Percentiles rank a stretch among this genome's conserved stretches.
These are phyloP conservation scores for Zaprionus ornatus DNA, from an alignment of 1,140 invertebrate genomes.

Conservation along the genomic window DNA sequence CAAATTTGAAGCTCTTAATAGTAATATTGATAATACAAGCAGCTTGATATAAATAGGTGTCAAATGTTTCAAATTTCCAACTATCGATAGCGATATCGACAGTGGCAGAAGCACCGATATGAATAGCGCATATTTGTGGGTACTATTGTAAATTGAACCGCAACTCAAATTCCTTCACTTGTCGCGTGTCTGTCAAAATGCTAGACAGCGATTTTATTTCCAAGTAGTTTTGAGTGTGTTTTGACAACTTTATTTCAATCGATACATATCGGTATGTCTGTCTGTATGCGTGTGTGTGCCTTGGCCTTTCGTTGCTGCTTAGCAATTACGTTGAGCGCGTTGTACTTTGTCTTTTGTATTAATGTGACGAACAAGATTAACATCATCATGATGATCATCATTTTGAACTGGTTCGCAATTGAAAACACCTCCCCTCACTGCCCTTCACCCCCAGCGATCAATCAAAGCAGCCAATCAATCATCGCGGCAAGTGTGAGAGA, in stretches of 20 bases:
- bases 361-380: slow-evolving; percentile 36
- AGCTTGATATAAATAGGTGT: neutral
- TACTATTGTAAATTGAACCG: slow-evolving; percentile 6
- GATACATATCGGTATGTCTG: neutral
- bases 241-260: slow-evolving; percentile 51
- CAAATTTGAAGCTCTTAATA: too few species aligned
- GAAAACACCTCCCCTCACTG: neutral
- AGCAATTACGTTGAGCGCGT: slow-evolving; percentile 22
- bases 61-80: neutral
- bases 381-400: slow-evolving; percentile 25
- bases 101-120: neutral
- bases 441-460: slow-evolving; percentile 18
- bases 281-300: neutral
- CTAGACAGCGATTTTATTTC: slow-evolving; percentile 30
- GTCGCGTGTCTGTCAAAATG: slow-evolving; percentile 42
- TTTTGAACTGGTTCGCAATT: slow-evolving; percentile 20
- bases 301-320: slow-evolving; percentile 11
- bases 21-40: neutral
- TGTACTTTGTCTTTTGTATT: slow-evolving; percentile 18
- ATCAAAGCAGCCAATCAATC: slow-evolving; percentile 47
- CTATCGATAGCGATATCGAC: neutral
- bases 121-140: neutral
- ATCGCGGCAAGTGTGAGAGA: neutral
- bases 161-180: slow-evolving; percentile 25
- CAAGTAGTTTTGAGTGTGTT: slow-evolving; percentile 37